Base-by-base conservation (phyloP, 2,888 invertebrate species). In the Sesia bembeciformis region DNA sequence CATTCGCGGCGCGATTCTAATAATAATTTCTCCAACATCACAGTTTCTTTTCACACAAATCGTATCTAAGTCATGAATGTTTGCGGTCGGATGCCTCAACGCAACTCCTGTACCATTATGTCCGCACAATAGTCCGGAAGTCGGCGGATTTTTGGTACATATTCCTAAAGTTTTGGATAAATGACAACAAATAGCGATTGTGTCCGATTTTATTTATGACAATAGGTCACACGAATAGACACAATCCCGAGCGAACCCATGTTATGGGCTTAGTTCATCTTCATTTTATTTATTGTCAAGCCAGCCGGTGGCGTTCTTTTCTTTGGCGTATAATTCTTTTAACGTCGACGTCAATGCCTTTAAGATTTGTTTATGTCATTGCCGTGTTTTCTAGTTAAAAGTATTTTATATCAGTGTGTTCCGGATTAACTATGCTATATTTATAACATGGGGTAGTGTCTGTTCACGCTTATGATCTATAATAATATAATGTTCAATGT, bases 171-270 rank as follows among this genome's bases (percentile, higher is more conserved):
- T 41, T 40, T 40, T 50, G 51, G 49, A 43, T 23, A 81, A 78
- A 83, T 75, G 82, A 80, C 80, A 84, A 80, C 78, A 84, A 86
- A 85, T 81, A 83, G 67, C 70, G 69, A 72, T 76, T 81, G 72
- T 71, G 65, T 72, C 65, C 69, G 64, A 58, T 70, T 67, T 69
- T 73, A 76, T 78, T 79, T 73, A 73, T 70, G 64, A 58, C 57
- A 54, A 57, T 53, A 81, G 78, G 51, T 61, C 61, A 62, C 61
- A 62, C 72, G 76, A 78, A 78, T 75, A 65, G 67, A 56, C 39
- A 52, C 51, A 52, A 23, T 38, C 38, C n/a, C 39, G 39, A 38
- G 39, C 64, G 64, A 62, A 63, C 68, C 67, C 65, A 64, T 65
- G 69, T 68, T 67, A 66, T 61, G 56, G 64, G 66, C 59, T 70